These are phyloP conservation scores for Aptenodytes patagonicus DNA, from an alignment of 2,113 vertebrate species.

Conservation along the genomic window DNA sequence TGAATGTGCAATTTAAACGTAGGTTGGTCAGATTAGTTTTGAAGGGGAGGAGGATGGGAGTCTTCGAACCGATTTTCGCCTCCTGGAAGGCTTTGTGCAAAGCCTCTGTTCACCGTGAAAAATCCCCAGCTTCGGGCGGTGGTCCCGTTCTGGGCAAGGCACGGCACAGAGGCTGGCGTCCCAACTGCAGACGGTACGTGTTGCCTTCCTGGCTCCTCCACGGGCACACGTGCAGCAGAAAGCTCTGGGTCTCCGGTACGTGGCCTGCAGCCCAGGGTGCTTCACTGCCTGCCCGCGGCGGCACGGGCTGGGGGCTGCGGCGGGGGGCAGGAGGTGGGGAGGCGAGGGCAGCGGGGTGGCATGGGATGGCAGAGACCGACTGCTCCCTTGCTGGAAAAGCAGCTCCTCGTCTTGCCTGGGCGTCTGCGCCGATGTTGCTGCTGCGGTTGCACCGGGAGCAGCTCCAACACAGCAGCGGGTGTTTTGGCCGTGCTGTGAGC, in stretches of 20 bases:
- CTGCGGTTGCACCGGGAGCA: not conserved
- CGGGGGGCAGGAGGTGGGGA: not conserved
- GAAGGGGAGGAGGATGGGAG: not conserved
- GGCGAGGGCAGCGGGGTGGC: not conserved
- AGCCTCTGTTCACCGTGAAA: not conserved
- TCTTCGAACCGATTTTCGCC: accelerated
- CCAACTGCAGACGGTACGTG: accelerated
- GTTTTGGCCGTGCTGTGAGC: not conserved
- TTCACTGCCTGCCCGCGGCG: not conserved
- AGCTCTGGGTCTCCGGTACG: not conserved
- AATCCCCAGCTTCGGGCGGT: accelerated
- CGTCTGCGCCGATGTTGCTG: accelerated
- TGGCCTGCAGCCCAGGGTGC: not conserved
- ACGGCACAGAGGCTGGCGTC: accelerated
- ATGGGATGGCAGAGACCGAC: accelerated
- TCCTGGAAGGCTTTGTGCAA: not conserved
- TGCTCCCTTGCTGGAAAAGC: not conserved
- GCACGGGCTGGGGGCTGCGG: not conserved
- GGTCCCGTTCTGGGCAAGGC: not conserved
- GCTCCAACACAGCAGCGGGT: not conserved
- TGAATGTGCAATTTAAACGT: not conserved
- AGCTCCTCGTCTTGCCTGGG: not conserved
- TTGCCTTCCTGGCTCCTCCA: not conserved
- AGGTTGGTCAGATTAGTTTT: not conserved
- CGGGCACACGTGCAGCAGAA: not conserved